Evolutionary conservation across 2,797 vertebrate species (phyloP).

Genomic region (Schizothorax lantsangensis): DNA sequence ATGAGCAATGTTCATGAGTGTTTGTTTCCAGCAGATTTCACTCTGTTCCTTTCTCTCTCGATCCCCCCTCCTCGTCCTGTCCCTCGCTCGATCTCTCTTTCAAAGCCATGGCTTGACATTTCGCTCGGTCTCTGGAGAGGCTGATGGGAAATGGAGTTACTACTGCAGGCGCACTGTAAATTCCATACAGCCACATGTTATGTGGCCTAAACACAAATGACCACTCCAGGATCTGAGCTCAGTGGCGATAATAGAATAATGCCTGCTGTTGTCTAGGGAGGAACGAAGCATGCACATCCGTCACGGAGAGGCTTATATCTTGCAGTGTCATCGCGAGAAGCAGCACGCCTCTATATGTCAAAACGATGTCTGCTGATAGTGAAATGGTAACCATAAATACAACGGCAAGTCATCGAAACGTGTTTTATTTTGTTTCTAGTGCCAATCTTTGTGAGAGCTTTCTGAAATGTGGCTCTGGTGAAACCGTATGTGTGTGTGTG

Average conservation of each 20-base stretch:
- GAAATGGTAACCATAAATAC: constrained; percentile 82
- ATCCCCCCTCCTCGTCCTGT: constrained; percentile 49
- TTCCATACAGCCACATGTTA: constrained; percentile 99
- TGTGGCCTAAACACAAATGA: constrained; percentile 99
- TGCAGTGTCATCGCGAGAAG: constrained; percentile 94
- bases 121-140: constrained; percentile 93
- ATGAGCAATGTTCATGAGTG: constrained; percentile 91
- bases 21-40: constrained; percentile 99
- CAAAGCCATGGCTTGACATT: constrained; percentile 92
- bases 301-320: constrained; percentile 98
- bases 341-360: constrained; percentile 96
- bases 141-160: constrained; percentile 97
- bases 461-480: constrained; percentile 10
- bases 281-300: constrained; percentile 90
- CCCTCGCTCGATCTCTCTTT: constrained; percentile 67
- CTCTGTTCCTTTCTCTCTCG: constrained; percentile 76
- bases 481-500: constrained; percentile 18
- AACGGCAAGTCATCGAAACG: constrained; percentile 37
- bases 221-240: constrained; percentile 88
- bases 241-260: constrained; percentile 96
- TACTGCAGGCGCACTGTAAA: constrained; percentile 95
- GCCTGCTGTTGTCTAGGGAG: constrained; percentile 95
- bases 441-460: constrained; percentile 10
- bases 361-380: constrained; percentile 87
- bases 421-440: constrained; percentile 45